Evolutionary conservation across 2,113 vertebrate species (phyloP), one percentile per base, ranked within the genome.

Genomic region (Megalops atlanticus): DNA sequence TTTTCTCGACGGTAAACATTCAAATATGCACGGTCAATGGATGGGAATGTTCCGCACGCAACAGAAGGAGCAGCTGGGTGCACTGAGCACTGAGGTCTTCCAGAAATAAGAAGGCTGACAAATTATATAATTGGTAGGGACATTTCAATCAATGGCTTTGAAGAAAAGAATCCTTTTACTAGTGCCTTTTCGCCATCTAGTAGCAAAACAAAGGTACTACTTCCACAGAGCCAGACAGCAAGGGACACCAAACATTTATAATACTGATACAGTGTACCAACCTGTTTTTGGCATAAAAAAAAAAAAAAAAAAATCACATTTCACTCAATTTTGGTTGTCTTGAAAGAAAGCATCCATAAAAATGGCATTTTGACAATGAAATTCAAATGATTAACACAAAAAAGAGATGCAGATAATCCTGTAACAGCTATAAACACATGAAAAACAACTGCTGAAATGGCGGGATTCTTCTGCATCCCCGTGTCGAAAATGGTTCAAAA

Each of bases 401-500:
- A 72, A 71, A 16, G 71, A 49, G 36, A 52, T 73, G 45, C 35
- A 52, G 33, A 80, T 79, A 70, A 64, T 15, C 58, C 68, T 70
- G 40, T 71, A 45, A 79, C 58, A 11, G 58, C 21, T 49, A 68
- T 78, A 78, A 79, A 79, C 31, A 47, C 52, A 39, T 54, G 70
- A 80, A 33, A 80, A 45, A 38, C 45, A 69, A 40, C 43, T 41
- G 78, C 31, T 14, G 71, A 82, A 71, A 71, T 27, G 33, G 35
- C 18, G 35, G 43, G 54, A 77, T 74, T 21, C 68, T 58, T n/a
- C n/a, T 43, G 58, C 38, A 11, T 70, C 33, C 68, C 69, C 15
- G 18, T 54, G n/a, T 81, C 64, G 49, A 64, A 64, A 78, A 72
- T 14, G 15, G 35, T 78, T 54, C 52, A 69, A 78, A 71, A 77